Conservation (phyloP, 2,888 invertebrate genomes). For the Homarus gammarus region DNA sequence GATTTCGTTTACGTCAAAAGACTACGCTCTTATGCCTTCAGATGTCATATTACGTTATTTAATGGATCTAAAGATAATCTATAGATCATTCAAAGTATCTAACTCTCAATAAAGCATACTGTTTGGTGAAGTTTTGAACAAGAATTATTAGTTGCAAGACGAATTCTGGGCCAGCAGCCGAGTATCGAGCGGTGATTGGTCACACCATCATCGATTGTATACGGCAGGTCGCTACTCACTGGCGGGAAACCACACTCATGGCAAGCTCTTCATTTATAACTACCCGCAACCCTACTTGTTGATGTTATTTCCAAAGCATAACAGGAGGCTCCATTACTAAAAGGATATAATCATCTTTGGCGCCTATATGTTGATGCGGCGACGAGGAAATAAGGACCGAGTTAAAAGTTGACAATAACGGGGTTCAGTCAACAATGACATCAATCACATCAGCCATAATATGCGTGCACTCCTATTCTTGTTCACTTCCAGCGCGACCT, state of each 20-base stretch:
- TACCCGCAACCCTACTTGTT: neutral
- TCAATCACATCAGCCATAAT: slow-evolving; percentile 50
- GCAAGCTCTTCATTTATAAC: neutral
- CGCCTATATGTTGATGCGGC: no score
- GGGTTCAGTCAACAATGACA: slow-evolving; percentile 25
- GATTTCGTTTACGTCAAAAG: neutral
- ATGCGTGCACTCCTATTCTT: slow-evolving; percentile 48
- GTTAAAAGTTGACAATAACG: neutral
- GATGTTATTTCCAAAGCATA: no score
- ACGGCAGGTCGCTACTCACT: slow-evolving; percentile 37
- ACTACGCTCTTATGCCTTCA: neutral
- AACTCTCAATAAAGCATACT: neutral
- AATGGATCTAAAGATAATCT: neutral
- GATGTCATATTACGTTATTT: neutral
- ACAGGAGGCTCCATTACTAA: no score
- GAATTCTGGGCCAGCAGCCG: slow-evolving; percentile 13
- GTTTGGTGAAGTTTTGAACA: neutral
- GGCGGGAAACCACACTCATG: slow-evolving; percentile 8
- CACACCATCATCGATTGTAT: slow-evolving; percentile 45
- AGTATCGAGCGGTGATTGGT: slow-evolving; percentile 42
- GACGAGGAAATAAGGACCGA: neutral
- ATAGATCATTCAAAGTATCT: neutral
- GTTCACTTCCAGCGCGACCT: slow-evolving; percentile 21
- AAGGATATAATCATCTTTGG: no score
- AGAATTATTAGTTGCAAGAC: neutral